A percentile compares a stretch with the other conserved stretches of the same genome.
phyloP scores from a whole-genome alignment of 2,797 vertebrate genomes.

The Austrolebias charrua region DNA sequence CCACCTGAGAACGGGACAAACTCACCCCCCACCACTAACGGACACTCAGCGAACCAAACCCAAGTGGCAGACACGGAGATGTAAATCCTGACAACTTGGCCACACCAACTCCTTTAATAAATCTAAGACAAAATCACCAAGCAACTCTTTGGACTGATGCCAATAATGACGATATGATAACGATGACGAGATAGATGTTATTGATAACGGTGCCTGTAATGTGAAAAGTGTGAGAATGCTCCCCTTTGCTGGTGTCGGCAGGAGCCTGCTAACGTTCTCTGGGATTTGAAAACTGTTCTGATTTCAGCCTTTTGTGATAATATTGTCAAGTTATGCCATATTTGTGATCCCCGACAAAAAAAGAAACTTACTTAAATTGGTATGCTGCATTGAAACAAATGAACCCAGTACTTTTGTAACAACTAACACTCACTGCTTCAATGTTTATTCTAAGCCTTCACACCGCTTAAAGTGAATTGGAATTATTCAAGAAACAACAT shows the following conservation, averaged over 20 bases:
- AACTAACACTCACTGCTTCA: constrained; percentile 27
- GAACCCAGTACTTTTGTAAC: constrained; percentile 34
- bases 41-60: constrained; percentile 83
- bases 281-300: constrained; percentile 22
- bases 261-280: constrained; percentile 20
- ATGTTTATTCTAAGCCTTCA: constrained; percentile 5
- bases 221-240: constrained; percentile 69
- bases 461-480: constrained; percentile 17
- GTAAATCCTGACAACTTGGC: constrained; percentile 72
- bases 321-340: constrained; percentile 32
- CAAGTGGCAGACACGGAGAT: constrained; percentile 88
- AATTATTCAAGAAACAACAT: background rate
- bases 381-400: constrained; percentile 28
- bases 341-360: constrained; percentile 22
- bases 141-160: constrained; percentile 21
- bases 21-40: constrained; percentile 80
- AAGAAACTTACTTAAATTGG: constrained; percentile 19
- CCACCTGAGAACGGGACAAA: constrained; percentile 86
- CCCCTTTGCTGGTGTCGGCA: constrained; percentile 38
- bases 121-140: constrained; percentile 40
- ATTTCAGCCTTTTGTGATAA: constrained; percentile 31
- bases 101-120: constrained; percentile 30
- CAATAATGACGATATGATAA: constrained; percentile 9
- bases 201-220: constrained; percentile 66
- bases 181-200: background rate